These are phyloP conservation scores for Aphidoletes aphidimyza DNA, from an alignment of 2,888 invertebrate species.

Conservation along the genomic window DNA sequence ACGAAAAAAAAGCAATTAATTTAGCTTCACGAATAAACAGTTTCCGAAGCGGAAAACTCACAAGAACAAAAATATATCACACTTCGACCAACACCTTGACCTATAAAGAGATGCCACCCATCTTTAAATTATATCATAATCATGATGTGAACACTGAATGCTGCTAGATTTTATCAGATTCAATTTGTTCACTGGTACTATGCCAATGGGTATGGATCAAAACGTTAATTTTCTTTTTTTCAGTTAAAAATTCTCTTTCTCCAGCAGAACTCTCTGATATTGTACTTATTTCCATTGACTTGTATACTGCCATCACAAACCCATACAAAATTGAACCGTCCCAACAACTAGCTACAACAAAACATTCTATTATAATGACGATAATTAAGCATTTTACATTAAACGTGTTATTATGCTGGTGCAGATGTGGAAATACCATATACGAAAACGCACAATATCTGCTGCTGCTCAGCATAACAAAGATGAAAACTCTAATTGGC, in stretches of 20 bases:
- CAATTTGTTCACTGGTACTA: background rate
- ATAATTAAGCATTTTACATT: constrained; percentile 42
- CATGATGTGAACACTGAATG: too few species aligned
- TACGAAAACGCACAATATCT: constrained; percentile 20
- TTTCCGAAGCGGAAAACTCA: constrained; percentile 15
- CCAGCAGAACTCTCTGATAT: background rate
- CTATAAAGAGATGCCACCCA: background rate
- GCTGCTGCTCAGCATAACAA: background rate
- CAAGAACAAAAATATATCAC: background rate
- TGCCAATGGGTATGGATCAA: constrained; percentile 5
- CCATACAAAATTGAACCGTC: too few species aligned
- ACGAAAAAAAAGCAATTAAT: too few species aligned
- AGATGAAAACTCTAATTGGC: constrained; percentile 44
- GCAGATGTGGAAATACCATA: constrained; percentile 5
- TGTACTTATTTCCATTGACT: background rate
- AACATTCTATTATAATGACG: constrained; percentile 43
- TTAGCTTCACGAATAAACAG: constrained; percentile 17
- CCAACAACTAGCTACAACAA: background rate
- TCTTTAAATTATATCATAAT: constrained; percentile 1
- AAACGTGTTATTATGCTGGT: constrained; percentile 8
- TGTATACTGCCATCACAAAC: background rate
- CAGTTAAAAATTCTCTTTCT: constrained; percentile 17
- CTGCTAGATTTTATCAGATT: background rate
- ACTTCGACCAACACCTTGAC: constrained; percentile 41
- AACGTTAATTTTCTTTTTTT: background rate